Conservation (phyloP, 2,888 invertebrate genomes). For the Formica aserva region DNA sequence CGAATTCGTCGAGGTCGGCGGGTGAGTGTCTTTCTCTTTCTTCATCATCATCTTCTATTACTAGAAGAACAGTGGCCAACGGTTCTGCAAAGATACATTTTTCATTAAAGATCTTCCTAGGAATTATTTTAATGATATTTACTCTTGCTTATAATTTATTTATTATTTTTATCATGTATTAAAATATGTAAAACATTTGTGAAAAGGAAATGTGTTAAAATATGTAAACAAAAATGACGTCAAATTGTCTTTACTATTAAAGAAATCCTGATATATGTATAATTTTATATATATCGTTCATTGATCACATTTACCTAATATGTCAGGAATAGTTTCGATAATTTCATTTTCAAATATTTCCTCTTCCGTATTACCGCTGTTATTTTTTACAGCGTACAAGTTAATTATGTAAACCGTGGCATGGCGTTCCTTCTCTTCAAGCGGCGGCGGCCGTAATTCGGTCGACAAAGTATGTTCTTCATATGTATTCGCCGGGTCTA, state of each 20-base stretch:
- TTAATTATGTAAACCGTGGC: conserved; percentile 81
- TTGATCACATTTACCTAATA: conserved; percentile 72
- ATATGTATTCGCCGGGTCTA: conserved; percentile 51
- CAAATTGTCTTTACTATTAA: conserved; percentile 5
- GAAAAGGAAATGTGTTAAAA: no score
- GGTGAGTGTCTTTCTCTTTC: conserved; percentile 56
- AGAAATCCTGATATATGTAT: not conserved
- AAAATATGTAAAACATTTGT: not conserved
- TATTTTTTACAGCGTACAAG: conserved; percentile 80
- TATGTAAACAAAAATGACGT: no score
- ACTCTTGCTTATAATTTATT: not conserved
- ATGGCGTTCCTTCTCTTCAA: conserved; percentile 63
- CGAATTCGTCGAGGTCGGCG: conserved; percentile 80
- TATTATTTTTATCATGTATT: not conserved
- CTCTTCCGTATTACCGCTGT: conserved; percentile 73
- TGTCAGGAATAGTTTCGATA: conserved; percentile 72
- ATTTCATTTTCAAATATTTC: conserved; percentile 79
- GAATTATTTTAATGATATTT: not conserved
- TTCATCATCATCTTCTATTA: conserved; percentile 79
- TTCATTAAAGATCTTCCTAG: not conserved
- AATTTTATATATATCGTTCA: not conserved
- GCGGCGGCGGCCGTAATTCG: conserved; percentile 75
- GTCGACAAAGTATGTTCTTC: conserved; percentile 71
- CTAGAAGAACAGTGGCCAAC: conserved; percentile 78
- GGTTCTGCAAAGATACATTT: conserved; percentile 75